A percentile compares a stretch with the other conserved stretches of the same genome.
phyloP scores from a whole-genome alignment of 2,113 vertebrate species.

The Oryzias javanicus region DNA sequence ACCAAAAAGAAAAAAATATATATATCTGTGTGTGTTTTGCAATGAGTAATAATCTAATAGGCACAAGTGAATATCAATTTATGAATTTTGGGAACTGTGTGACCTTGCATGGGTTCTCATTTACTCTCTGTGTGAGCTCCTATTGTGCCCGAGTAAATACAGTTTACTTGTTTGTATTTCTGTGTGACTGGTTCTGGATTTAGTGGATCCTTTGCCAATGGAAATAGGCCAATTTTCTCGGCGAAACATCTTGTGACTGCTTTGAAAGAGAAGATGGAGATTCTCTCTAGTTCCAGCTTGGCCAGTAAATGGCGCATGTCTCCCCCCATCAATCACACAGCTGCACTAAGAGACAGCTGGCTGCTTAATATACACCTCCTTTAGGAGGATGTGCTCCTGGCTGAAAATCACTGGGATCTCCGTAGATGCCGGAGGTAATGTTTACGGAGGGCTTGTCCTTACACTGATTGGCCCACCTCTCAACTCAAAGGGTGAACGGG shows the following conservation, averaged over 20 bases:
- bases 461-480: conserved; percentile 29
- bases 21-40: not conserved
- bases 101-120: conserved; percentile 17
- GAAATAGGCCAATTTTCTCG: conserved; percentile 73
- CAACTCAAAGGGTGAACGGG: conserved; percentile 43
- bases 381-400: conserved; percentile 59
- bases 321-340: conserved; percentile 73
- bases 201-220: conserved; percentile 44
- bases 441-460: conserved; percentile 33
- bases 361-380: conserved; percentile 72
- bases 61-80: conserved; percentile 8
- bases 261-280: conserved; percentile 74
- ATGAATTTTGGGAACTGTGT: conserved; percentile 11
- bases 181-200: conserved; percentile 51
- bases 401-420: conserved; percentile 57
- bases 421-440: conserved; percentile 22
- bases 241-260: conserved; percentile 65
- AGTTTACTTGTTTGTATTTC: conserved; percentile 33
- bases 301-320: conserved; percentile 77
- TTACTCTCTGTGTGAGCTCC: conserved; percentile 6
- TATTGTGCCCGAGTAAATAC: conserved; percentile 29
- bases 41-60: conserved; percentile 10
- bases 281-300: conserved; percentile 68
- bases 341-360: conserved; percentile 67
- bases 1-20: conserved; percentile 1